A percentile compares a stretch with the other conserved stretches of the same genome.
phyloP scores from a whole-genome alignment of 2,113 vertebrate species.

The Synodontis membranacea region DNA sequence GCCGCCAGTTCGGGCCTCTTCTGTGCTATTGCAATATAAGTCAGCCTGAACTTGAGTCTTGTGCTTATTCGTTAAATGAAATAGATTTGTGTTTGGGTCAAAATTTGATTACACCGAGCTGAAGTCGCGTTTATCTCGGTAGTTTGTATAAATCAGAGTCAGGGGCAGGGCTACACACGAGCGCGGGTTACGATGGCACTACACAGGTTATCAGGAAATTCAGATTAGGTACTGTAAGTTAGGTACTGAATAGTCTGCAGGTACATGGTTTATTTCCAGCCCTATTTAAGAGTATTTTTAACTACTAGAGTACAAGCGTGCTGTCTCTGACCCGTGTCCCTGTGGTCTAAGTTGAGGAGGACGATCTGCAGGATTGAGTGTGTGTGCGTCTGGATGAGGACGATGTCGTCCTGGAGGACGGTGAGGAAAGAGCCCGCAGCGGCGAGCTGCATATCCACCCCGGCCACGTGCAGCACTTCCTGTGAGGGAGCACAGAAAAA shows the following conservation, averaged over 20 bases:
- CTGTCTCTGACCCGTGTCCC: constrained; percentile 78
- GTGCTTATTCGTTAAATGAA: too few relatives aligned
- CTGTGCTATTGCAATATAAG: not conserved
- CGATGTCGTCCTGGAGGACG: constrained; percentile 88
- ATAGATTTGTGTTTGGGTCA: not conserved
- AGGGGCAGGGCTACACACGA: not conserved
- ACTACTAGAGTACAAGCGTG: not conserved
- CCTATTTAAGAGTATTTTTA: not conserved
- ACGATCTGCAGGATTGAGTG: constrained; percentile 90
- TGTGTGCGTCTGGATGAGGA: constrained; percentile 87
- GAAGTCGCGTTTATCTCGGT: not conserved
- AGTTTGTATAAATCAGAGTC: not conserved
- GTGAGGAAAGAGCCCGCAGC: constrained; percentile 89
- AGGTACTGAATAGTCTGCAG: not conserved
- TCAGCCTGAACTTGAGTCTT: not conserved
- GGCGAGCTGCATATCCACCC: constrained; percentile 87
- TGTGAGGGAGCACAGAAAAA: constrained; percentile 54
- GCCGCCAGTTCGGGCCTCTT: not conserved
- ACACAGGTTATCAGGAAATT: too few relatives aligned
- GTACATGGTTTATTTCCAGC: not conserved
- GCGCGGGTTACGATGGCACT: not conserved
- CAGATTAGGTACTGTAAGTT: too few relatives aligned
- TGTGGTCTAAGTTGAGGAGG: constrained; percentile 87
- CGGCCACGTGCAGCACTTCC: constrained; percentile 85
- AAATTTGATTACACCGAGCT: not conserved